Base-by-base conservation (phyloP, 1,140 invertebrate species). In the Vollenhovia emeryi region DNA sequence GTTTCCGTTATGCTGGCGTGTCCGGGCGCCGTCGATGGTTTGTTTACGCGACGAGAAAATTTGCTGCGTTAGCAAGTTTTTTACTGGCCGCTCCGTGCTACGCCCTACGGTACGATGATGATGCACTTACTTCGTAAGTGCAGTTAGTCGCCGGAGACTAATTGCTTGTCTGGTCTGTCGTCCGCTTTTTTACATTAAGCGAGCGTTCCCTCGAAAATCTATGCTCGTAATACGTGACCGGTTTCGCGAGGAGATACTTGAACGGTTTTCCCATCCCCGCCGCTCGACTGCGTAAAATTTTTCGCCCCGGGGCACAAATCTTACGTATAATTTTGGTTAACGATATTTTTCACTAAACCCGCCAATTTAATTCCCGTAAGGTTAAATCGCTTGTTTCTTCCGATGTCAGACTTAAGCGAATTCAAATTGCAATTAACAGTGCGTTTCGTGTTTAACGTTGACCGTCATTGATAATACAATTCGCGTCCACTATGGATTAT, bases 11-110 rank as follows among this genome's bases (percentile, higher is more conserved):
- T 68, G 43, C 43, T 11, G 36, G 48, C 55, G 57, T 78, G 86
- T 59, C 69, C 45, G 71, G 62, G 52, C 73, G 64, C 43, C 78
- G 66, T 74, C 69, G 73, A 87, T 85, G 83, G 83, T 84, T 85
- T 85, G 78, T 82, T 82, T 82, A 82, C 78, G 78, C 66, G 78
- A 57, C 64, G 50, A 30, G 60, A 59, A 84, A 78, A 87, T 83
- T 78, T 85, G 78, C 66, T 55, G 64, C 7, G 71, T 50, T 69
- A 78, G 43, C 8, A 85, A 84, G 75, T 87, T 87, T 84, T n/a
- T 85, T 75, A 66, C 33, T n/a, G 45, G 59, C 33, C 74, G 50
- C 64, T 57, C n/a, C 74, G 33, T 55, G 40, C 21, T 45, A 2
- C 57, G 27, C 30, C 5, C 43, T 21, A 66, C 36, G 76, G 30